Conservation (phyloP, 1,140 invertebrate species). For the Drosophila pseudoobscura region DNA sequence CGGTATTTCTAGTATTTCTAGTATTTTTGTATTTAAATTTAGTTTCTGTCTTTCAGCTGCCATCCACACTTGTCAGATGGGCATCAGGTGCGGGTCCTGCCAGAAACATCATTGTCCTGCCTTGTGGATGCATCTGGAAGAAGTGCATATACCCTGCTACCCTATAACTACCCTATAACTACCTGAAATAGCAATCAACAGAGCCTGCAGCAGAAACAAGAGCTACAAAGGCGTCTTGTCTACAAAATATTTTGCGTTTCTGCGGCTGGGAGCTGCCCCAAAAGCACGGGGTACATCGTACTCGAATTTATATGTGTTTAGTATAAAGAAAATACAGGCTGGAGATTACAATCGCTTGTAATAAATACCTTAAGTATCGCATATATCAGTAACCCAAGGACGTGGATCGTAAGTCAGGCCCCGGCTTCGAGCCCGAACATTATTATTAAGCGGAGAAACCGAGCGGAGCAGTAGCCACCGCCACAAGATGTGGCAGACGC, state of each 20-base stretch:
- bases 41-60: no score
- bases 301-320: slow-evolving; percentile 36
- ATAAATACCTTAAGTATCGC: slow-evolving; percentile 83
- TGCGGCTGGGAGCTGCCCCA: slow-evolving; percentile 3
- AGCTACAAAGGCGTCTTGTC: slow-evolving; percentile 26
- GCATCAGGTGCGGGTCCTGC: no score
- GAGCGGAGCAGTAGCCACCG: slow-evolving; percentile 25
- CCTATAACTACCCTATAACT: no score
- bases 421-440: slow-evolving; percentile 47
- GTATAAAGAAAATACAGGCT: slow-evolving; percentile 66
- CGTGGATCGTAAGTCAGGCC: slow-evolving; percentile 77
- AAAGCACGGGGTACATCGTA: slow-evolving; percentile 20
- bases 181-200: background rate
- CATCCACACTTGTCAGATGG: no score
- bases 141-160: no score
- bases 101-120: no score
- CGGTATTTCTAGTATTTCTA: no score
- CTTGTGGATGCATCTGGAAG: no score
- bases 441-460: slow-evolving; percentile 74
- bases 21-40: no score
- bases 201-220: slow-evolving; percentile 16
- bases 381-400: slow-evolving; percentile 83
- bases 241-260: slow-evolving; percentile 66
- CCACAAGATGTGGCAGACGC: no score
- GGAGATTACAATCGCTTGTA: slow-evolving; percentile 82